These are phyloP conservation scores for Drosophila elegans DNA, from an alignment of 1,140 invertebrate genomes.

Conservation along the genomic window DNA sequence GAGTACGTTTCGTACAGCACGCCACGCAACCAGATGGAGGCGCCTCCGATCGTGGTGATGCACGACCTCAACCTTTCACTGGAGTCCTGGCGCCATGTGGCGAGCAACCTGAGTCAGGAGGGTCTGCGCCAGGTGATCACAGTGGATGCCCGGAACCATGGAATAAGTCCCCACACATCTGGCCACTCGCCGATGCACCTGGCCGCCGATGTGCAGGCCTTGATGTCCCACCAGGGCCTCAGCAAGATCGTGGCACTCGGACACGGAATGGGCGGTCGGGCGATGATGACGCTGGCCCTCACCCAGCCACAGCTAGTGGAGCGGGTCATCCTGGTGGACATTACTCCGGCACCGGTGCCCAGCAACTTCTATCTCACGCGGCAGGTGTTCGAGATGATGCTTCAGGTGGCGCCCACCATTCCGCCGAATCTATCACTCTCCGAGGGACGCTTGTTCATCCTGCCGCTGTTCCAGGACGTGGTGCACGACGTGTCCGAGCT, in stretches of 20 bases:
- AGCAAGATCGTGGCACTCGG: slow-evolving; percentile 32
- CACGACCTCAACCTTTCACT: slow-evolving; percentile 94
- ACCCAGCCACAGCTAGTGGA: slow-evolving; percentile 38
- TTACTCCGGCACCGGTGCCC: slow-evolving; percentile 33
- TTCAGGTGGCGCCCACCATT: slow-evolving; percentile 5
- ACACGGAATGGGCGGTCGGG: slow-evolving; percentile 34
- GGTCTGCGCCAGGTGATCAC: slow-evolving; percentile 86
- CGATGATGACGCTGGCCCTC: slow-evolving; percentile 49
- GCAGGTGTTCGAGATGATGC: slow-evolving; percentile 33
- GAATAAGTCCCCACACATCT: slow-evolving; percentile 91
- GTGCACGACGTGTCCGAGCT: slow-evolving; percentile 5
- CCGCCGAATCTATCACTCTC: slow-evolving; percentile 7
- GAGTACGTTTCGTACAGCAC: slow-evolving; percentile 22
- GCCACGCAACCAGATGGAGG: slow-evolving; percentile 19
- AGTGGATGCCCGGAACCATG: slow-evolving; percentile 95
- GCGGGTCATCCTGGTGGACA: slow-evolving; percentile 42
- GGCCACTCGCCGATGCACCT: slow-evolving; percentile 90
- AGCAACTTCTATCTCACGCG: neutral
- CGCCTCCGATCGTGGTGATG: slow-evolving; percentile 90
- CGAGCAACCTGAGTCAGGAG: slow-evolving; percentile 7
- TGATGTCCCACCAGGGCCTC: slow-evolving; percentile 20
- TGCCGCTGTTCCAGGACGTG: slow-evolving; percentile 9
- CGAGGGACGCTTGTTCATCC: slow-evolving; percentile 19
- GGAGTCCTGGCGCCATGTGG: slow-evolving; percentile 89
- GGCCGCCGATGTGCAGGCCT: slow-evolving; percentile 87